Conservation (phyloP, 2,888 invertebrate genomes). For the Macrosiphum euphorbiae region DNA sequence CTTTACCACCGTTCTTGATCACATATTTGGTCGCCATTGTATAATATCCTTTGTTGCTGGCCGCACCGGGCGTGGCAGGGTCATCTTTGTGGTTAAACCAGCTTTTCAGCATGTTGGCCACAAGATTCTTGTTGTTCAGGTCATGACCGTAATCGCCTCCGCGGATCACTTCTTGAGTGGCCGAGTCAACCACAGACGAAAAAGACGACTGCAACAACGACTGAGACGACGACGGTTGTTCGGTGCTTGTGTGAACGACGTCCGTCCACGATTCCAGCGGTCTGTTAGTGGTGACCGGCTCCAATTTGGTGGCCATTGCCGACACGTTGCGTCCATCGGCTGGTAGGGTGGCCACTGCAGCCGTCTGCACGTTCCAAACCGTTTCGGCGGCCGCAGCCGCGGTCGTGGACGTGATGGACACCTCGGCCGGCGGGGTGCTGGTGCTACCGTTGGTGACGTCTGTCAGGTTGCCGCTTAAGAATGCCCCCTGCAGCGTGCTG, state of each 20-base stretch:
- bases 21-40: neutral
- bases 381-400: constrained; percentile 70
- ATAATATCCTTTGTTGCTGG: constrained; percentile 19
- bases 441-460: constrained; percentile 59
- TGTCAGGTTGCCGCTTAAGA: constrained; percentile 37
- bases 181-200: neutral
- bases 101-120: constrained; percentile 66
- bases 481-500: constrained; percentile 58
- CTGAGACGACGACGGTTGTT: constrained; percentile 20
- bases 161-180: constrained; percentile 66
- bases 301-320: constrained; percentile 70
- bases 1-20: neutral
- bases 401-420: constrained; percentile 19
- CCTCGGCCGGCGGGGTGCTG: constrained; percentile 53
- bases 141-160: constrained; percentile 67
- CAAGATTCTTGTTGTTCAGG: constrained; percentile 65
- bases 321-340: constrained; percentile 67
- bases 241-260: constrained; percentile 67
- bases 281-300: constrained; percentile 69
- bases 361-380: constrained; percentile 71
- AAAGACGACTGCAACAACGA: too few species aligned
- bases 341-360: constrained; percentile 67
- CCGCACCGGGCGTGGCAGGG: neutral
- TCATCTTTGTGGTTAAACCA: constrained; percentile 37
- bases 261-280: constrained; percentile 68